Evolutionary conservation across 2,113 vertebrate genomes (phyloP).

Genomic region (Dicentrarchus labrax): DNA sequence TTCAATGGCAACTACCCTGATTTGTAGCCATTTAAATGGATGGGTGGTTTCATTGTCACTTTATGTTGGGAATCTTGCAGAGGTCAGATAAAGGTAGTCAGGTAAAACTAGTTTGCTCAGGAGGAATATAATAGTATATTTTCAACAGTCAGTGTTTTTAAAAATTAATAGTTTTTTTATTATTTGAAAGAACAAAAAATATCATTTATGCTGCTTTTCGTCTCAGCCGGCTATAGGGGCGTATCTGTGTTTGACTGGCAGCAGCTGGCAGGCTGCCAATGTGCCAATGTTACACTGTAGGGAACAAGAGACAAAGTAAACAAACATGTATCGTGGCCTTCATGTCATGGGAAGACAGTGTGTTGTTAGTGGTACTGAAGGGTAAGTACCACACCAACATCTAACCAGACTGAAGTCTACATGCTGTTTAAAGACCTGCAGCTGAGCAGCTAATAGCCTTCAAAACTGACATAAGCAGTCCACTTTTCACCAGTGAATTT

Average conservation of each 20-base stretch:
- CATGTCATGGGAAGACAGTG: background rate
- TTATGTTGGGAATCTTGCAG: background rate
- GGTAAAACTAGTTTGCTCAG: background rate
- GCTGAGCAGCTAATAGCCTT: background rate
- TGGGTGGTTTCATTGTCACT: background rate
- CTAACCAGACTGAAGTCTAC: background rate
- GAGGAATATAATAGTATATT: background rate
- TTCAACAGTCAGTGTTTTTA: background rate
- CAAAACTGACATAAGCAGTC: background rate
- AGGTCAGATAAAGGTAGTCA: background rate
- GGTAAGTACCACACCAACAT: background rate
- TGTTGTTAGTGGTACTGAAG: background rate
- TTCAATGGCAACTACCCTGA: background rate
- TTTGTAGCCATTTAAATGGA: background rate
- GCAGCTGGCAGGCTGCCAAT: background rate
- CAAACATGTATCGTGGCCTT: background rate
- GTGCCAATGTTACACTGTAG: background rate
- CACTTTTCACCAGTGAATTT: background rate
- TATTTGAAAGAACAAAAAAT: background rate
- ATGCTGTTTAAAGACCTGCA: background rate
- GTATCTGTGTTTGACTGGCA: background rate
- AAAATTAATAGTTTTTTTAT: too few species aligned
- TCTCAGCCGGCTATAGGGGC: background rate
- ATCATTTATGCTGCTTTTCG: background rate
- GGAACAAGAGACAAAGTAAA: background rate